Conservation (phyloP, 2,888 invertebrate species). For the Acleris holmiana region DNA sequence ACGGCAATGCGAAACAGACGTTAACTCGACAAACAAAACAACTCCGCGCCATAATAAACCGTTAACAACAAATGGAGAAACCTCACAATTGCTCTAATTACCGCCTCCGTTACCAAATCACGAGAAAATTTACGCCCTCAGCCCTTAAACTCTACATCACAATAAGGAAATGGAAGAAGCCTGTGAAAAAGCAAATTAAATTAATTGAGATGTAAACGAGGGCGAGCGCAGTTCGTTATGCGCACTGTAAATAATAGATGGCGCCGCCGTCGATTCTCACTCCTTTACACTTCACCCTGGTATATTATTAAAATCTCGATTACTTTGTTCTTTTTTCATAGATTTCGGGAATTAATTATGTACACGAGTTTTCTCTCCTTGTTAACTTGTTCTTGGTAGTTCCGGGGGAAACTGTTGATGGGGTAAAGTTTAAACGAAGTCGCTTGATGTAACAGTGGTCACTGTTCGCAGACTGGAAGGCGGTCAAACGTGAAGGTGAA, state of each 20-base stretch:
- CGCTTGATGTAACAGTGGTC: not conserved
- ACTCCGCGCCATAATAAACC: slow-evolving; percentile 67
- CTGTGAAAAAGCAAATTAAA: slow-evolving; percentile 83
- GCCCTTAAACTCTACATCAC: slow-evolving; percentile 67
- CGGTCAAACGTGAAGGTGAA: slow-evolving; percentile 62
- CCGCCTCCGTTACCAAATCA: slow-evolving; percentile 79
- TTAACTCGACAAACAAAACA: slow-evolving; percentile 61
- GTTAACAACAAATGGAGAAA: slow-evolving; percentile 77
- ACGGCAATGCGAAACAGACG: slow-evolving; percentile 50
- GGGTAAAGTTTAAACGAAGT: not conserved
- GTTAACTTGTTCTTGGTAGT: not conserved
- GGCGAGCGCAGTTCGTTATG: slow-evolving; percentile 58
- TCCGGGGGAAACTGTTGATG: not conserved
- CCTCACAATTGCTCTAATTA: slow-evolving; percentile 80
- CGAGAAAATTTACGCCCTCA: slow-evolving; percentile 79
- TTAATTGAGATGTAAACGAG: slow-evolving; percentile 83
- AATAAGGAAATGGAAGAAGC: slow-evolving; percentile 79
- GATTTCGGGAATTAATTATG: slow-evolving; percentile 21
- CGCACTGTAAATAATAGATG: slow-evolving; percentile 75
- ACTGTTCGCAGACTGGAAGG: slow-evolving; percentile 46
- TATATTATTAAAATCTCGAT: slow-evolving; percentile 33
- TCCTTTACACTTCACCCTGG: slow-evolving; percentile 55
- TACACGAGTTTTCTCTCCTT: not conserved
- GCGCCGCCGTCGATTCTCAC: slow-evolving; percentile 61
- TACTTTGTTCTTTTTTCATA: slow-evolving; percentile 31